Base-by-base conservation (phyloP, 2,888 invertebrate genomes). In the Stenolophus ochropezus region DNA sequence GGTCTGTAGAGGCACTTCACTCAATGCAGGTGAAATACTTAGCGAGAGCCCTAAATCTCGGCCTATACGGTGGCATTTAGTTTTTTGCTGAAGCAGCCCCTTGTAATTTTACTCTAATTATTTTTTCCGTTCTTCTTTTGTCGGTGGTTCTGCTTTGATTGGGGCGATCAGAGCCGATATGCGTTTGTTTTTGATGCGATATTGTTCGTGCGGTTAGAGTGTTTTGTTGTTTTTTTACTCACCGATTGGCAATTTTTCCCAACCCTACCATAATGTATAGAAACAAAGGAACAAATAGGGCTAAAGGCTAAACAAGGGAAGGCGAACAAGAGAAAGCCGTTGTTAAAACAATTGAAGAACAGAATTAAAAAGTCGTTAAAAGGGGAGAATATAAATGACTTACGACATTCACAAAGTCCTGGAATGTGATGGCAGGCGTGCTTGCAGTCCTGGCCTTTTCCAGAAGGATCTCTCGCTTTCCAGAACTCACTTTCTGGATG, bases 361-460 rank as follows among this genome's bases (percentile, higher is more conserved):
- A 8, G 33, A 42, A 42, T 42, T 42, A 42, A 42, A 42, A 42
- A 42, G 33, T 42, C 33, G 33, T 42, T 42, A 42, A 8, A 11
- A 42, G 11, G 11, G 4, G 5, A 27, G 5, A 27, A 42, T 33
- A 4, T 33, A 42, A 11, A 11, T 8, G 49, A 94, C 97, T 96
- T 88, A 97, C 97, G 94, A 97, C 95, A 92, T 97, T 97, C 85
- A 97, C 96, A 89, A 97, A 97, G 88, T 97, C 96, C 91, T 97
- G 97, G 90, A 96, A 97, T 49, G 97, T 96, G 86, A 97, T 95
- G 82, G 96, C 96, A 82, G 94, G 92, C 85, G 93, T 92, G 84
- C 92, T 92, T 25, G 94, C 91, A 86, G 93, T 93, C 85, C 92
- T 92, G 47, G 94, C 94, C 89, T 94, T 94, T 86, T 95, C 94